Conservation (phyloP, 2,113 vertebrate species). For the Scomber scombrus region DNA sequence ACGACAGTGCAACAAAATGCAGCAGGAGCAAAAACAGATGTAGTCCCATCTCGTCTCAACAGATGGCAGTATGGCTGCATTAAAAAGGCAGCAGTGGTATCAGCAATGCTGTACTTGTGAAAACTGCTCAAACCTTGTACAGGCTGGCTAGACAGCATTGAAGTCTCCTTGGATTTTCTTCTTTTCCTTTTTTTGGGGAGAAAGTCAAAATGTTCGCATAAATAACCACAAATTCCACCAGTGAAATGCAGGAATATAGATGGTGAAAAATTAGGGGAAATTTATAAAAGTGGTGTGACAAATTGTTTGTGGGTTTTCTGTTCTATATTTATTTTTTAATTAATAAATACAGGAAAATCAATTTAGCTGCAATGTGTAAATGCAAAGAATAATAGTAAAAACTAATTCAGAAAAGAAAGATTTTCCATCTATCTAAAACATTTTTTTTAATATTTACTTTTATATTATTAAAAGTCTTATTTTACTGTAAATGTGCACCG, state of each 20-base stretch:
- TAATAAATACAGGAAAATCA: not conserved
- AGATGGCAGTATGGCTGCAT: constrained; percentile 95
- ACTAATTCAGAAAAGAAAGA: not conserved
- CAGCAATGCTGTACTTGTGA: constrained; percentile 9
- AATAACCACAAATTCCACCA: constrained; percentile 43
- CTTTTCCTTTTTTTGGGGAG: not conserved
- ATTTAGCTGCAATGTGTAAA: not conserved
- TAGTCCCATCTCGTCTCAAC: constrained; percentile 85
- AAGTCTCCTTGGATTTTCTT: constrained; percentile 29
- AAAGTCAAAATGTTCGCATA: constrained; percentile 45
- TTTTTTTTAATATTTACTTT: not conserved
- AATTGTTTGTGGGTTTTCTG: constrained; percentile 2
- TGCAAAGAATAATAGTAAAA: not conserved
- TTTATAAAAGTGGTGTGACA: not conserved
- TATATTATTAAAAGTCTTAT: not conserved
- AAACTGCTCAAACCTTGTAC: constrained; percentile 23
- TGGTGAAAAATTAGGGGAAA: not conserved
- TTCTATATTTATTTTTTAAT: constrained; percentile 13
- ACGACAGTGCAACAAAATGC: constrained; percentile 26
- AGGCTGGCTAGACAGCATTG: constrained; percentile 30
- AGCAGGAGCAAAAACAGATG: constrained; percentile 37
- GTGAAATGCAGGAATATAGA: constrained; percentile 9
- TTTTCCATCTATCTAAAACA: no score
- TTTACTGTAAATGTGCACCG: constrained; percentile 21
- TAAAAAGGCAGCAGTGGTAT: constrained; percentile 69